Conservation (phyloP, 2,888 invertebrate species). For the Siphonodentalium dalli region DNA sequence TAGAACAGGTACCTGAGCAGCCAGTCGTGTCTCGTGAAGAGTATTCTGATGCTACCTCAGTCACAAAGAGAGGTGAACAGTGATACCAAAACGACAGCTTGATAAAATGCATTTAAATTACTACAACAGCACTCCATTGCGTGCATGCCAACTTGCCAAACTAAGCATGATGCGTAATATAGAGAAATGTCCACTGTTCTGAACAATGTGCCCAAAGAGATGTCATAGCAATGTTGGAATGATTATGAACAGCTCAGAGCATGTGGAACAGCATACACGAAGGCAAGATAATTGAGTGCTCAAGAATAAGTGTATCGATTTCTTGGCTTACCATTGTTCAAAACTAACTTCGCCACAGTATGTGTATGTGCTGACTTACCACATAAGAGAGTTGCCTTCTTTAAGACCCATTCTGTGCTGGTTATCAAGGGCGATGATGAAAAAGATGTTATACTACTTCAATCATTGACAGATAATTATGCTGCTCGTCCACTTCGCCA, state of each 20-base stretch:
- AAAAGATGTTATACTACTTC: no score
- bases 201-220: conserved; percentile 13
- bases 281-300: conserved; percentile 34
- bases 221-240: conserved; percentile 38
- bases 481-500: conserved; percentile 34
- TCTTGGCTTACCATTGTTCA: conserved; percentile 30
- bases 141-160: no score
- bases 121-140: no score
- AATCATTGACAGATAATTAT: no score
- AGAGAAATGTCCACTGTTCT: no score
- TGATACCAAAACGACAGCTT: no score
- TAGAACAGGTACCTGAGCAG: conserved; percentile 3
- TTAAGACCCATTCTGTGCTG: conserved; percentile 35
- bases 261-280: conserved; percentile 30
- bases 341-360: conserved; percentile 17
- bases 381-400: conserved; percentile 37
- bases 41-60: conserved; percentile 14
- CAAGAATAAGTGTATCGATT: conserved; percentile 38
- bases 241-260: conserved; percentile 25
- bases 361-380: conserved; percentile 34
- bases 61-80: no score
- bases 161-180: no score
- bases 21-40: conserved; percentile 1
- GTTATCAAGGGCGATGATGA: conserved; percentile 24
- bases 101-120: no score